A percentile compares a stretch with the other conserved stretches of the same genome.
Conservation (phyloP, 2,888 invertebrate species). For the Eurois occulta region DNA sequence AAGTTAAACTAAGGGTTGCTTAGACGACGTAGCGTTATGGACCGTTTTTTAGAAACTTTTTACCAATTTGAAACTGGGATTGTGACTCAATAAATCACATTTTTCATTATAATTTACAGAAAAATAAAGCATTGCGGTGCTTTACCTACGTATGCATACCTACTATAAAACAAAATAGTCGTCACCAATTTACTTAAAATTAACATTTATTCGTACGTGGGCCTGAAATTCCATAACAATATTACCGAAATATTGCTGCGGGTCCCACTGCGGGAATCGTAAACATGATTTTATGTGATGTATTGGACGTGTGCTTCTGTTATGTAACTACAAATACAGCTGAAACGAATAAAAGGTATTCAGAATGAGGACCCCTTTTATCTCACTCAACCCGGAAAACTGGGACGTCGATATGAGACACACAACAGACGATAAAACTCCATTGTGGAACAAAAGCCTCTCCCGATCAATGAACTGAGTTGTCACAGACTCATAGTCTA, state of each 20-base stretch:
- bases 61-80: neutral
- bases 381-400: constrained; percentile 23
- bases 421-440: constrained; percentile 38
- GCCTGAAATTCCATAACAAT: constrained; percentile 31
- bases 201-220: constrained; percentile 19
- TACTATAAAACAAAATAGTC: neutral
- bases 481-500: neutral
- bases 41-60: neutral
- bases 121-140: neutral
- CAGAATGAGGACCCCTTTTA: constrained; percentile 17
- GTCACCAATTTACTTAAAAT: constrained; percentile 28
- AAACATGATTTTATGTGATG: constrained; percentile 58
- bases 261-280: constrained; percentile 56
- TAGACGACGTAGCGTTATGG: neutral
- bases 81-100: constrained; percentile 1
- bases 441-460: constrained; percentile 15
- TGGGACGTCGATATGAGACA: constrained; percentile 21
- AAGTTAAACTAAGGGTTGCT: constrained; percentile 21
- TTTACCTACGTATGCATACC: neutral
- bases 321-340: constrained; percentile 35
- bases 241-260: constrained; percentile 35
- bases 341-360: constrained; percentile 36
- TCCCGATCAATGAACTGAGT: constrained; percentile 30
- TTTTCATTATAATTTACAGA: neutral
- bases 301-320: constrained; percentile 19